Base-by-base conservation (phyloP, 2,888 invertebrate species). In the Troglohyphantes excavatus region DNA sequence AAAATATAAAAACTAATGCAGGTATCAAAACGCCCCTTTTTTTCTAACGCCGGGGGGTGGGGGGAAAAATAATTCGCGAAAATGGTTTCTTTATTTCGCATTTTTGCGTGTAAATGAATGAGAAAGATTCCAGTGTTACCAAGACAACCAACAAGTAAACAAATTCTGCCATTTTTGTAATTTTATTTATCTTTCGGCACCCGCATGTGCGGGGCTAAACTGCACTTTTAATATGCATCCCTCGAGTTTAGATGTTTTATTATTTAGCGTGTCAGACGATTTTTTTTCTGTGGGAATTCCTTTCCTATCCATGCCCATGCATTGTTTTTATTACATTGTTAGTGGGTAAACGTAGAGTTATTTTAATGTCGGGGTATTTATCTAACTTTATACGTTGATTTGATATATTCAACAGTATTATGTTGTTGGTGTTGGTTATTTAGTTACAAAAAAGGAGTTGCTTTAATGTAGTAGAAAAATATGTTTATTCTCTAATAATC, bases 91-190 rank as follows among this genome's bases (percentile, higher is more conserved):
- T 78, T 75, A 59, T 78, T 65, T 43, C 33, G 43, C 33, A 39
- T 63, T 72, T 78, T 39, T 65, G 78, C 78, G 63, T 78, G 78
- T 43, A 43, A 65, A 78, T 78, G 65, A 78, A 78, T 78, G 65
- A 11, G 26, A 21, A 29, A 43, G 63, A 65, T 63, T 26, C 65
- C 7, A 39, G 23, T 43, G 76, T 78, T 39, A 9, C 26, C 65
- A 65, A n/a, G 78, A 23, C 78, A 65, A 78, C 78, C n/a, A 17
- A n/a, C 17, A 65, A 63, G 63, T 78, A 78, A 78, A 78, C 78
- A 78, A 78, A 78, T 78, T 78, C 63, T 17, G 26, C 39, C 63
- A 63, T 78, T 61, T 65, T 65, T 78, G n/a, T 26, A 11, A 63
- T 78, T 78, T 43, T 78, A 43, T 78, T 78, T 78, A 23, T 33